Evolutionary conservation across 2,113 vertebrate genomes (phyloP).

Genomic region (Prolemur simus): DNA sequence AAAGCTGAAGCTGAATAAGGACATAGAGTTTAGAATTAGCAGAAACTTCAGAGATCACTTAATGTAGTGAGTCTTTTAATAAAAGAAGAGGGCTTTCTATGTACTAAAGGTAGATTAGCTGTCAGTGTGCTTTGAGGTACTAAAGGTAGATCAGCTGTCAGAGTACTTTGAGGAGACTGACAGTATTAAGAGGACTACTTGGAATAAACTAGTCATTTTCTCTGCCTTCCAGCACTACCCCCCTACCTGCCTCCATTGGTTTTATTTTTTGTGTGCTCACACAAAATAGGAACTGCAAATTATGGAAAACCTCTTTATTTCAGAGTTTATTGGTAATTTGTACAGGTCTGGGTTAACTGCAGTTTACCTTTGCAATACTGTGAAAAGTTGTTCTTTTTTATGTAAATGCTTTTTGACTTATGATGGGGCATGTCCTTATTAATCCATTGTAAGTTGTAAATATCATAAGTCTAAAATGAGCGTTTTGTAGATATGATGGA

Average conservation of each 20-base stretch:
- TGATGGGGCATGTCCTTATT: not conserved
- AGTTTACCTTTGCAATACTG: slow-evolving; percentile 10
- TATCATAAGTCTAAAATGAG: not conserved
- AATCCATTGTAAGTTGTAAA: not conserved
- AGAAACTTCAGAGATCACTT: not conserved
- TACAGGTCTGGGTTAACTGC: not conserved
- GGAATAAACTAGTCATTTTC: not conserved
- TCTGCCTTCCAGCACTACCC: too few species aligned
- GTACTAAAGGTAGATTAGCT: not conserved
- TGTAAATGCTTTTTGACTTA: not conserved
- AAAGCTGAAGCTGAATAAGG: not conserved
- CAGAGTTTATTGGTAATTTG: not conserved
- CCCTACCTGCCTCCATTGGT: not conserved
- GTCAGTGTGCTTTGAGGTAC: not conserved
- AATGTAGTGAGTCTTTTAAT: not conserved
- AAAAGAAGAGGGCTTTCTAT: not conserved
- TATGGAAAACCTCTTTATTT: not conserved
- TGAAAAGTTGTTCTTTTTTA: not conserved
- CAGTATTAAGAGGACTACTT: not conserved
- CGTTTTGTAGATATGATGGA: not conserved
- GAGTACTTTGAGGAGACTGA: not conserved
- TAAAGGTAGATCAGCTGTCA: not conserved
- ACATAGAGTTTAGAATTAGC: not conserved
- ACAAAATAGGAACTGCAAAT: not conserved
- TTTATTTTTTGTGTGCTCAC: not conserved